Evolutionary conservation across 1,140 invertebrate genomes (phyloP).

Genomic region (Coelopa frigida): DNA sequence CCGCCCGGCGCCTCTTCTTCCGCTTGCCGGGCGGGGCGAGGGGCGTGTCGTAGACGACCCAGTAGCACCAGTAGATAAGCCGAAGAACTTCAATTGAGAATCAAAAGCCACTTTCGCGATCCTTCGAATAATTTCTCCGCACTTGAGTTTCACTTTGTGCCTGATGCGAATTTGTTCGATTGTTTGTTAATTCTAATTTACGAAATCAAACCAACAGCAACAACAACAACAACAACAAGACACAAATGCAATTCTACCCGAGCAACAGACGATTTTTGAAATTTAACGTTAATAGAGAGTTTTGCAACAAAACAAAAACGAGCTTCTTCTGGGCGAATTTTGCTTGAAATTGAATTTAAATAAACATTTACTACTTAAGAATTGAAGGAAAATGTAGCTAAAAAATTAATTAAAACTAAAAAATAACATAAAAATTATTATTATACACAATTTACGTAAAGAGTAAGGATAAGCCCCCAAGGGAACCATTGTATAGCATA

Average conservation of each 20-base stretch:
- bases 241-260: neutral
- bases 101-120: too few species aligned
- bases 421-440: neutral
- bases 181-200: conserved; percentile 5
- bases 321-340: too few species aligned
- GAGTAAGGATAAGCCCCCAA: neutral
- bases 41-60: too few species aligned
- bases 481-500: conserved; percentile 13
- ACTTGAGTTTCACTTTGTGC: conserved; percentile 15
- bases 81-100: too few species aligned
- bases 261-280: too few species aligned
- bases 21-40: too few species aligned
- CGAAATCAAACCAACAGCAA: neutral
- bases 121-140: too few species aligned
- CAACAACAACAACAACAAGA: conserved; percentile 6
- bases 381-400: neutral
- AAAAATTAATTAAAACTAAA: conserved; percentile 6
- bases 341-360: conserved; percentile 3
- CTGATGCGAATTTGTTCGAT: conserved; percentile 8
- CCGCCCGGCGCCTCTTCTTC: too few species aligned
- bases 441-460: neutral
- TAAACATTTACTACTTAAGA: neutral
- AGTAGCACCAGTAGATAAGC: too few species aligned
- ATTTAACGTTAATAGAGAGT: too few species aligned
- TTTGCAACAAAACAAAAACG: too few species aligned